phyloP scores from a whole-genome alignment of 2,888 invertebrate species.

The Uropetala carovei region DNA sequence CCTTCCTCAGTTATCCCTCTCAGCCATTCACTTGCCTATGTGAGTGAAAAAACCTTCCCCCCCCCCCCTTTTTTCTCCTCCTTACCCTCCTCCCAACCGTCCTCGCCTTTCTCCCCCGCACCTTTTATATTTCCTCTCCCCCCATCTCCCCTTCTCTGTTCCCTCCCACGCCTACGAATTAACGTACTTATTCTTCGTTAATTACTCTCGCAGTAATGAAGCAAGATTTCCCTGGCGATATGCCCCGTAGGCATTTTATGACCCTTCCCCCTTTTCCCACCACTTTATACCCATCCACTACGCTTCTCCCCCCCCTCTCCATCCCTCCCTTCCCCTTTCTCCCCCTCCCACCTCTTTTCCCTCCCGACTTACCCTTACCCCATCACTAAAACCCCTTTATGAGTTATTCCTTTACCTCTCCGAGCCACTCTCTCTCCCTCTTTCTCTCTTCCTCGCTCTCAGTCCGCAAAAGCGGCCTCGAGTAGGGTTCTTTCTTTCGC shows the following conservation, averaged over 20 bases:
- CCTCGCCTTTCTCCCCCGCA: background rate
- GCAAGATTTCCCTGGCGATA: conserved; percentile 50
- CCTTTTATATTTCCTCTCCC: background rate
- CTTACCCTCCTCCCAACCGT: background rate
- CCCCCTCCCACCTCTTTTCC: background rate
- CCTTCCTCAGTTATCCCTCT: background rate
- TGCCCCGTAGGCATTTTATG: background rate
- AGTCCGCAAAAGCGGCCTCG: background rate
- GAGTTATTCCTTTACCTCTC: background rate
- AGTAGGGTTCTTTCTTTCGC: background rate
- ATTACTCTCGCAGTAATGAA: conserved; percentile 40
- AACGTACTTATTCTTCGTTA: conserved; percentile 16
- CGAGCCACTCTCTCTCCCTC: conserved; percentile 22
- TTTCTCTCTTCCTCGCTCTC: background rate
- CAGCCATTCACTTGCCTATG: background rate
- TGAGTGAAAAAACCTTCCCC: too few species aligned
- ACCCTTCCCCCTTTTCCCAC: background rate
- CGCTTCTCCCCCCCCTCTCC: too few species aligned
- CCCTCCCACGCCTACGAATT: background rate
- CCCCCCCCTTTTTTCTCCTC: too few species aligned
- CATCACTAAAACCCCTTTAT: conserved; percentile 3
- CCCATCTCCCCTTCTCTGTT: background rate
- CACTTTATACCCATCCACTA: too few species aligned
- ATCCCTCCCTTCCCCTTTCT: background rate
- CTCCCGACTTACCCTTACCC: background rate